Evolutionary conservation across 92 coral and sea anemone genomes (phyloP).

Genomic region (Isaurus tuberculatus): DNA sequence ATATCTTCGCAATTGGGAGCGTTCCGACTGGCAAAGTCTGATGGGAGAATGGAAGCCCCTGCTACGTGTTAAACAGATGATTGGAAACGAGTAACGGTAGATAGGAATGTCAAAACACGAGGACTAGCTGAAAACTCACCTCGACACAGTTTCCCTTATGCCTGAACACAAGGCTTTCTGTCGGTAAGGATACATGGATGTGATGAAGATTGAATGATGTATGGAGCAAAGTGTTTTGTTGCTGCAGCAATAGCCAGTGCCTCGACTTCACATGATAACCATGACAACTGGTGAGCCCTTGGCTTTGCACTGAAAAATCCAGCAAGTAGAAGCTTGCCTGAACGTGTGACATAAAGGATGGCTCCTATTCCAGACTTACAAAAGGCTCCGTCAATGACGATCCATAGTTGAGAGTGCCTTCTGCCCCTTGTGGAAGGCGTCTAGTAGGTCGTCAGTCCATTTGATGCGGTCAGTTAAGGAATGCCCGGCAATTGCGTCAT

Average conservation of each 20-base stretch:
- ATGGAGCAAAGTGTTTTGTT: constrained; percentile 49
- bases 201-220: constrained; percentile 49
- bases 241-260: constrained; percentile 54
- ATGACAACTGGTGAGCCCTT: constrained; percentile 11
- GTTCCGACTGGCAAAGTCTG: constrained; percentile 50
- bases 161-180: constrained; percentile 50
- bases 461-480: background rate
- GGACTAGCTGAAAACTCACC: constrained; percentile 61
- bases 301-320: constrained; percentile 62
- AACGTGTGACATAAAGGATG: constrained; percentile 38
- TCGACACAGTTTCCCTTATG: constrained; percentile 40
- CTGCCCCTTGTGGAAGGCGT: background rate
- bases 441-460: background rate
- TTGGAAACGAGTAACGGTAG: constrained; percentile 31
- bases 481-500: background rate
- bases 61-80: constrained; percentile 40
- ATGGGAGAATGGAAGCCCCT: constrained; percentile 31
- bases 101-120: constrained; percentile 37
- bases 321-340: constrained; percentile 45
- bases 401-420: constrained; percentile 49
- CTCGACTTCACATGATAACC: constrained; percentile 64
- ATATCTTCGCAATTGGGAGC: constrained; percentile 28
- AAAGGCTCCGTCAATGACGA: constrained; percentile 56
- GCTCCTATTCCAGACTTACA: constrained; percentile 44
- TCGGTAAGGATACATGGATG: constrained; percentile 23